phyloP scores from a whole-genome alignment of 2,113 vertebrate species.

The Colinus virginianus region DNA sequence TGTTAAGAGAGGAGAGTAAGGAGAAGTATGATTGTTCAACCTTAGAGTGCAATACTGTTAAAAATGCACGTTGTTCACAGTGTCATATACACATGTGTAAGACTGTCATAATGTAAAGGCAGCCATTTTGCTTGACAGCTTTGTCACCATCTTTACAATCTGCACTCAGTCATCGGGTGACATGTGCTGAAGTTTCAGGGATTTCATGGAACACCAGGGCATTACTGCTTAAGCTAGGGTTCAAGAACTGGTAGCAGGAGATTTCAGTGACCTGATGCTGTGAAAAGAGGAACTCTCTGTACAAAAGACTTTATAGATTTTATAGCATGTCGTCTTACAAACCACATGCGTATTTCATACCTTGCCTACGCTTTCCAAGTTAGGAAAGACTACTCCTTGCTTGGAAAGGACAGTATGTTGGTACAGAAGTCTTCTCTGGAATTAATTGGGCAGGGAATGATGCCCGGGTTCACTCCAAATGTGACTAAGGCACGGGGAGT shows the following conservation, averaged over 20 bases:
- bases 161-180: background rate
- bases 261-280: background rate
- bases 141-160: background rate
- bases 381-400: background rate
- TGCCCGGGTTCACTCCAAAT: too few relatives aligned
- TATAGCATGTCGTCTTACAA: background rate
- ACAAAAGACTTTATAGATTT: background rate
- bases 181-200: background rate
- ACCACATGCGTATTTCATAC: background rate
- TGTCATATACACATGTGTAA: background rate
- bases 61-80: background rate
- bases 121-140: background rate
- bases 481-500: background rate
- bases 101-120: background rate
- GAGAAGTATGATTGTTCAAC: background rate
- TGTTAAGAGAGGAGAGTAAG: constrained; percentile 6
- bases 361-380: background rate
- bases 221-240: background rate
- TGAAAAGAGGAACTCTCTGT: background rate
- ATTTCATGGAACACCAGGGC: background rate
- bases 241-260: background rate
- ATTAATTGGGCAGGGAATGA: background rate
- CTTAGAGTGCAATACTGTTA: background rate
- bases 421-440: background rate
- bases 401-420: background rate